These are phyloP conservation scores for Synergus gifuensis DNA, from an alignment of 2,888 invertebrate genomes.

Conservation along the genomic window DNA sequence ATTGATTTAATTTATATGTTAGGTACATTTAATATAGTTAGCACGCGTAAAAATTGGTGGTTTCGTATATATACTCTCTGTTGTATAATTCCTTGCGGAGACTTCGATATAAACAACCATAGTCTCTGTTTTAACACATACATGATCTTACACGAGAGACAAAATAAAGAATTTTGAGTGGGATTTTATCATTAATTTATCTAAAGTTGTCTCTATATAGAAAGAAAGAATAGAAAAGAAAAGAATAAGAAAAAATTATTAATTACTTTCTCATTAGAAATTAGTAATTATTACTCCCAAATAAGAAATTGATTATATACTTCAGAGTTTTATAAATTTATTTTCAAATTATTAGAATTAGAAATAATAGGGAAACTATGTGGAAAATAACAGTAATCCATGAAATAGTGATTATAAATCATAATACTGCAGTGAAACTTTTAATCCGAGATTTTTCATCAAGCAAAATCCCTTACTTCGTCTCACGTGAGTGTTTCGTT, in stretches of 20 bases:
- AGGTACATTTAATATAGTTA: too few relatives aligned
- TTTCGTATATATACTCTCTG: slow-evolving; percentile 48
- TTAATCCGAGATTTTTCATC: background rate
- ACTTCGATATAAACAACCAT: slow-evolving; percentile 3
- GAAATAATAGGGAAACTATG: too few relatives aligned
- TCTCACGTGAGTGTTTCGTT: background rate
- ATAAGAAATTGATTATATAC: background rate
- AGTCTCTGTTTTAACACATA: background rate
- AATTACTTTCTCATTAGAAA: background rate
- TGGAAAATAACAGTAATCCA: background rate
- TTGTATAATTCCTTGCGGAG: slow-evolving; percentile 38
- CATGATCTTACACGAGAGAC: background rate
- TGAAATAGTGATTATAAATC: slow-evolving; percentile 12
- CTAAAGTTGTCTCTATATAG: too few relatives aligned
- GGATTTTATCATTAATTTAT: too few relatives aligned
- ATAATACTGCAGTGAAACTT: background rate
- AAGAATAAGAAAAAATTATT: too few relatives aligned
- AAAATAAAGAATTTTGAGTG: background rate
- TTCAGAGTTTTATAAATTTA: background rate
- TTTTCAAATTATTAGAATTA: too few relatives aligned
- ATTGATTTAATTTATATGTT: too few relatives aligned
- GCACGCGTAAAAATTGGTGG: slow-evolving; percentile 49
- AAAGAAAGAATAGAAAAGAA: too few relatives aligned
- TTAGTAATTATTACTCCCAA: background rate
- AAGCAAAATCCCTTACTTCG: too few relatives aligned